Base-by-base conservation (phyloP, 2,797 vertebrate genomes). In the Poecilia velifera region DNA sequence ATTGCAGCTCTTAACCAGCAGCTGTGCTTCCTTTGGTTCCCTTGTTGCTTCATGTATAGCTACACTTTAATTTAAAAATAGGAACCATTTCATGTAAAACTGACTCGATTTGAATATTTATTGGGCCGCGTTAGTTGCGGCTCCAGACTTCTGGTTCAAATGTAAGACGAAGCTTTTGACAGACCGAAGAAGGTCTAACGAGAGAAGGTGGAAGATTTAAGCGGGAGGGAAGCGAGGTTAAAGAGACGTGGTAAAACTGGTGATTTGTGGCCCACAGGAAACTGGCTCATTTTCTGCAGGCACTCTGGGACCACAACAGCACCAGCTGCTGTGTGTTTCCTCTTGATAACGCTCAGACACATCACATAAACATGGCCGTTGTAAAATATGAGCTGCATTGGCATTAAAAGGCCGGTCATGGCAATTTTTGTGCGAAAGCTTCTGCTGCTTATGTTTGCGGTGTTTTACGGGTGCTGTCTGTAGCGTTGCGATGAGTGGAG, bases 241-340 rank as follows among this genome's bases (percentile, higher is more conserved):
- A 86, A 80, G 47, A 73, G 84, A n/a, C 79, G 76, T 47, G 83
- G 82, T 74, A 72, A 39, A 82, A 57, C 81, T 72, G 64, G 77
- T 91, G 91, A 92, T 93, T 90, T 92, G 89, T 87, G 81, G 83
- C 84, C 87, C 81, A 79, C 89, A 84, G 93, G 90, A 93, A 93
- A 86, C 77, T 1, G 81, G 74, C 72, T 86, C 25, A 47, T 89
- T 91, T 86, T 85, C 80, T 53, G 73, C 7, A 0, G 74, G 62
- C 83, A 86, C 83, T 45, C 20, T 3, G 85, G 78, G 66, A 76
- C 79, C 66, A 64, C 71, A 85, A 83, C 86, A 73, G 62, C 79
- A 46, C 75, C 74, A 46, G 86, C 45, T 79, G 0, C 85, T 36
- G 77, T 74, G 88, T 91, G 91, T 90, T 93, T 94, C 91, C 93